Percentiles rank a stretch among this genome's conserved stretches.
Evolutionary conservation across 2,888 invertebrate genomes (phyloP).

Genomic region (Chorisops tibialis): DNA sequence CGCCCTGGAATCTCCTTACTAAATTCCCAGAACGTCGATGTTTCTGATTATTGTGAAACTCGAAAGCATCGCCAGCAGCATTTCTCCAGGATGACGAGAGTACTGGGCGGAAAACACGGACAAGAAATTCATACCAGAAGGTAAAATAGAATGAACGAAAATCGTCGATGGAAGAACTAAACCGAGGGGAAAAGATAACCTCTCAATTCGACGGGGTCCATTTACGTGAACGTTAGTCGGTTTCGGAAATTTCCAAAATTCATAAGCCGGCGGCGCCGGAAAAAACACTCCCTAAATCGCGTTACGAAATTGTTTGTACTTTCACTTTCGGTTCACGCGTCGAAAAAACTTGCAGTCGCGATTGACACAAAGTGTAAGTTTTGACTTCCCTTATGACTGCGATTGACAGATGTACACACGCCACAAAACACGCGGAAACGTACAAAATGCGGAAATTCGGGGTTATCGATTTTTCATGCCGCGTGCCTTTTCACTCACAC

Average conservation of each 20-base stretch:
- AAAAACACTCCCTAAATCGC: neutral
- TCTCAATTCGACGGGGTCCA: neutral
- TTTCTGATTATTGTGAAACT: neutral
- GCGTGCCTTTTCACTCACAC: too few relatives aligned
- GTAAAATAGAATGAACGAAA: neutral
- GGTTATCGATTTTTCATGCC: too few relatives aligned
- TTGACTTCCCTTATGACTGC: too few relatives aligned
- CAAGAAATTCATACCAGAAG: constrained; percentile 5
- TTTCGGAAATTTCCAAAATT: neutral
- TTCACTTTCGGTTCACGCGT: too few relatives aligned
- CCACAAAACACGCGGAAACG: too few relatives aligned
- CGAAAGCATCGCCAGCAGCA: neutral
- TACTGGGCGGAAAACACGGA: neutral
- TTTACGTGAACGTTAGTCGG: neutral
- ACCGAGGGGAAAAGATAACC: neutral
- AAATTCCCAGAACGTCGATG: neutral
- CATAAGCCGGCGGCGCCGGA: neutral
- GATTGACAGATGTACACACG: too few relatives aligned
- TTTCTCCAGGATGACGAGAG: constrained; percentile 16
- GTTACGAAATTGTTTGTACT: too few relatives aligned
- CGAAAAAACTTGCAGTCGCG: too few relatives aligned
- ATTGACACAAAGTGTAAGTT: too few relatives aligned
- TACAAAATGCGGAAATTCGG: too few relatives aligned
- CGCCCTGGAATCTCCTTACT: neutral
- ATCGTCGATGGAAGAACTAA: neutral